These are phyloP conservation scores for Spatula versicolor DNA, from an alignment of 2,797 vertebrate genomes.

Conservation along the genomic window DNA sequence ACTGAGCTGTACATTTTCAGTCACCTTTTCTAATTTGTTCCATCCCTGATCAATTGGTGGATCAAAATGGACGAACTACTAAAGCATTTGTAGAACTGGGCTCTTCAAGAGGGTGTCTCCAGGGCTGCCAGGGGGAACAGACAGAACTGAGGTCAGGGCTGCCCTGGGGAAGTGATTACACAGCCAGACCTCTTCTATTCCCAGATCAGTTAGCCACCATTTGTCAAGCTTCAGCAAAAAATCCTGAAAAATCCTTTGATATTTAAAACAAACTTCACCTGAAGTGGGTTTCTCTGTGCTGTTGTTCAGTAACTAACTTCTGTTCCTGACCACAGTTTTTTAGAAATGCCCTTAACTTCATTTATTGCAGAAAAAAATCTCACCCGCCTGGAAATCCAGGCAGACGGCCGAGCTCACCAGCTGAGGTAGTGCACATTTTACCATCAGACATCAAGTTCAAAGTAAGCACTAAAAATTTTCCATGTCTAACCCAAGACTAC, in stretches of 20 bases:
- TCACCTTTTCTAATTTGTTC: neutral
- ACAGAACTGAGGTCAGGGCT: neutral
- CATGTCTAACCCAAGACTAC: neutral
- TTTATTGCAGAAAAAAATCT: neutral
- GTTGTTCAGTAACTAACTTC: neutral
- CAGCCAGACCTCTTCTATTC: neutral
- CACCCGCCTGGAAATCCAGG: neutral
- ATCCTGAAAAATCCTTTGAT: neutral
- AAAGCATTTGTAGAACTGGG: fast-evolving
- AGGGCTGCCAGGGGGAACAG: neutral
- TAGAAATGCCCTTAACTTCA: neutral
- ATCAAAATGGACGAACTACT: neutral
- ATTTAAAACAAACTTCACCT: neutral
- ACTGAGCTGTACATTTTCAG: neutral
- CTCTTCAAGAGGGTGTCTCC: neutral
- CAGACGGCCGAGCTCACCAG: neutral
- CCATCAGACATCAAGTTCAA: neutral
- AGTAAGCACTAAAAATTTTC: neutral
- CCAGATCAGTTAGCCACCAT: neutral
- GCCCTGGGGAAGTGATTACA: fast-evolving
- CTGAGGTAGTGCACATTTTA: neutral
- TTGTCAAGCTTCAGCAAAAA: neutral
- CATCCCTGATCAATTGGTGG: neutral
- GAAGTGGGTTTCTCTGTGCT: neutral
- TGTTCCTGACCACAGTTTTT: neutral